Conservation (phyloP, 2,888 invertebrate genomes). For the Eristalinus sepulchralis region DNA sequence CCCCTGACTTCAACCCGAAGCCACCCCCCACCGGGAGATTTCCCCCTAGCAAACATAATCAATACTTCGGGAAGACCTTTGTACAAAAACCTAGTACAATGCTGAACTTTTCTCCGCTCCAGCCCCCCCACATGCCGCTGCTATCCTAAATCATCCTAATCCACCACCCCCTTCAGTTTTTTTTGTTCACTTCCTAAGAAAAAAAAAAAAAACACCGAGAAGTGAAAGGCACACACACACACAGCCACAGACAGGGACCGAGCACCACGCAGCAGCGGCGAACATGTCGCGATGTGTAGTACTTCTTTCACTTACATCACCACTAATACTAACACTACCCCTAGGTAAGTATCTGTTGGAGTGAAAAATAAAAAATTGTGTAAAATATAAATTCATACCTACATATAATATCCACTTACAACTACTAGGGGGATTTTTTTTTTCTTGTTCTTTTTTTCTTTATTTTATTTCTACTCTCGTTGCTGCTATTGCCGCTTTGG, state of each 20-base stretch:
- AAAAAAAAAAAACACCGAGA: conserved; percentile 47
- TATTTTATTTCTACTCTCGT: not conserved
- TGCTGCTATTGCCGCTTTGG: not conserved
- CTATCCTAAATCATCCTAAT: conserved; percentile 68
- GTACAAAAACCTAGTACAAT: conserved; percentile 52
- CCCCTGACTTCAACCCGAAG: conserved; percentile 7
- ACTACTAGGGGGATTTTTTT: conserved; percentile 74
- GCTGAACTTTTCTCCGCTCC: conserved; percentile 44
- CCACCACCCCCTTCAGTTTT: conserved; percentile 57
- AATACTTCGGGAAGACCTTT: conserved; percentile 49
- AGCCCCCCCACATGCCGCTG: conserved; percentile 1
- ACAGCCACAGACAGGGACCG: conserved; percentile 39
- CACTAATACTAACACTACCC: conserved; percentile 66
- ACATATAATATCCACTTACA: conserved; percentile 76
- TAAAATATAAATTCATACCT: conserved; percentile 71
- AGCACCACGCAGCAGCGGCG: conserved; percentile 10
- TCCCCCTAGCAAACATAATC: conserved; percentile 31
- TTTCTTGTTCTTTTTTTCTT: not conserved
- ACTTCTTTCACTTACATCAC: conserved; percentile 62
- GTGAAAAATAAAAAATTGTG: conserved; percentile 54
- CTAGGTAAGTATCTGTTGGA: conserved; percentile 67
- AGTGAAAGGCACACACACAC: conserved; percentile 18
- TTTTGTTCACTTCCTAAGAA: conserved; percentile 3
- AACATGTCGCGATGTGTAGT: conserved; percentile 59
- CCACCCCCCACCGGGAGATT: not conserved